phyloP scores from a whole-genome alignment of 2,888 invertebrate species.

The Zhengitettix transpicula region DNA sequence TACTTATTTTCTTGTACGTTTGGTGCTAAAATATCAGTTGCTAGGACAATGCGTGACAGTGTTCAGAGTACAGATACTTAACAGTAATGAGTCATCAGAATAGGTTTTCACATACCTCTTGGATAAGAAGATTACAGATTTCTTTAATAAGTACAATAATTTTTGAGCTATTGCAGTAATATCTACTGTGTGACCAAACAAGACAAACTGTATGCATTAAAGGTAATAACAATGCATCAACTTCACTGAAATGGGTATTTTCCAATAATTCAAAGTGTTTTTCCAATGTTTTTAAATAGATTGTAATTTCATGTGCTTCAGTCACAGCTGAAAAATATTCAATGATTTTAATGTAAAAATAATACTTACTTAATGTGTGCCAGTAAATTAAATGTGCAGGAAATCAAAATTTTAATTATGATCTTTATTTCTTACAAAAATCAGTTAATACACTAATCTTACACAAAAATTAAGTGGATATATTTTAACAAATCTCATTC shows the following conservation, averaged over 20 bases:
- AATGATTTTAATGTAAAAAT: neutral
- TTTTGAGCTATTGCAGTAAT: conserved; percentile 44
- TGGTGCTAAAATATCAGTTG: too few species aligned
- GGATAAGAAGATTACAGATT: conserved; percentile 66
- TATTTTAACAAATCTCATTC: too few species aligned
- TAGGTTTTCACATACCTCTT: conserved; percentile 30
- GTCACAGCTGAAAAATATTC: conserved; percentile 36
- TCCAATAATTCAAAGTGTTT: conserved; percentile 55
- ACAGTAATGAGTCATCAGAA: neutral
- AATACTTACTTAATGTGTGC: too few species aligned
- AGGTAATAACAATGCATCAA: conserved; percentile 39
- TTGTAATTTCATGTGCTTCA: conserved; percentile 69
- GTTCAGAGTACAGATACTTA: too few species aligned
- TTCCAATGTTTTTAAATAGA: conserved; percentile 58
- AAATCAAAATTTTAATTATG: too few species aligned
- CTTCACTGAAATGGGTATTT: conserved; percentile 47
- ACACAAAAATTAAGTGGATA: neutral
- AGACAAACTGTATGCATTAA: conserved; percentile 67
- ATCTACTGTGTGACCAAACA: conserved; percentile 70
- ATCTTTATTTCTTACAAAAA: too few species aligned
- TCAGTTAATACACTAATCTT: neutral
- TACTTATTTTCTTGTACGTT: too few species aligned
- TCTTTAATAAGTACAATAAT: conserved; percentile 59
- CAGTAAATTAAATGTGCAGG: too few species aligned
- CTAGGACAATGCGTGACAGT: neutral